A percentile compares a stretch with the other conserved stretches of the same genome.
phyloP scores from a whole-genome alignment of 2,888 invertebrate species.

The Onchidella celtica region DNA sequence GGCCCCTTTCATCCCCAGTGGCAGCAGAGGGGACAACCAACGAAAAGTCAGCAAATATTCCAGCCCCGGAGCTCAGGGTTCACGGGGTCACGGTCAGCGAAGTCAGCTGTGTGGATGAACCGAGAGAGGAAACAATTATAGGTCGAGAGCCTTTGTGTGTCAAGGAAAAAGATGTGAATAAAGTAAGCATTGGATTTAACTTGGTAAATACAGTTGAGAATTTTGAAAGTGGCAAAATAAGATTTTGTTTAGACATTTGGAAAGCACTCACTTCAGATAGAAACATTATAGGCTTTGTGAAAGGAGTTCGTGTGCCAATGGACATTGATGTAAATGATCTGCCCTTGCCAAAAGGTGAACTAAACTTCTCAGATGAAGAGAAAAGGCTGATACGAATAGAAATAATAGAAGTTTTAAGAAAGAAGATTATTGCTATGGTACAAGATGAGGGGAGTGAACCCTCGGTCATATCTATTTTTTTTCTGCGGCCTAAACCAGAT shows the following conservation, averaged over 20 bases:
- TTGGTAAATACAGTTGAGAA: not conserved
- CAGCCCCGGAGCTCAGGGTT: not conserved
- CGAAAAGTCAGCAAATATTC: not conserved
- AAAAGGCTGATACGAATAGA: not conserved
- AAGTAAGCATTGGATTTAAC: not conserved
- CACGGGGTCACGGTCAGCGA: not conserved
- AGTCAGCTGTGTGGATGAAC: not conserved
- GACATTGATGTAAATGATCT: not conserved
- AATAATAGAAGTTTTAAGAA: not conserved
- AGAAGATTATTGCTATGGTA: not conserved
- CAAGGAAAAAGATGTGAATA: not conserved
- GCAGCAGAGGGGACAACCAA: not conserved
- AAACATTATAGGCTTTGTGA: not conserved
- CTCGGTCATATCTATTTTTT: not conserved
- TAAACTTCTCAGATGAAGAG: not conserved
- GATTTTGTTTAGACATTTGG: not conserved
- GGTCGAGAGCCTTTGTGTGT: not conserved
- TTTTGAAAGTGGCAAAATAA: not conserved
- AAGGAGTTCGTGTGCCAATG: not conserved
- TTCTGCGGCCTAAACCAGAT: not conserved
- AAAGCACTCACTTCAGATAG: not conserved
- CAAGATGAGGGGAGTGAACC: not conserved
- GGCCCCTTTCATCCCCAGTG: not conserved
- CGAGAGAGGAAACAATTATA: not conserved
- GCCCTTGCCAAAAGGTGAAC: not conserved